Evolutionary conservation across 1,140 invertebrate genomes (phyloP).

Genomic region (Zophobas morio): DNA sequence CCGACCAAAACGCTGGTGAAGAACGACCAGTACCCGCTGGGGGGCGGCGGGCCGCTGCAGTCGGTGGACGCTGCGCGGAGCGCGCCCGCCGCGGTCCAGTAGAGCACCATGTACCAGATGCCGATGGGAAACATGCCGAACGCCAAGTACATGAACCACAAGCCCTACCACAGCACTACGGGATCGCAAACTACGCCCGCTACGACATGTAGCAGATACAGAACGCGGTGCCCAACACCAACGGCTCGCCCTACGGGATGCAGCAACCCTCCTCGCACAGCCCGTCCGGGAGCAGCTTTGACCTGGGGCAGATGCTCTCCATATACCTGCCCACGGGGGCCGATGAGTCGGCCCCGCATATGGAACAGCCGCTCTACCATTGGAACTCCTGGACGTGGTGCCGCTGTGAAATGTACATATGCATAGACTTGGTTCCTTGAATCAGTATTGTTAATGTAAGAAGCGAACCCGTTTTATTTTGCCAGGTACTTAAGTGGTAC

Average conservation of each 20-base stretch:
- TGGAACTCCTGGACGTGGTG: slow-evolving; percentile 64
- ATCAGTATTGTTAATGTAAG: slow-evolving; percentile 55
- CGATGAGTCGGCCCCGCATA: slow-evolving; percentile 71
- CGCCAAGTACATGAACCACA: slow-evolving; percentile 86
- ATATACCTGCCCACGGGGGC: slow-evolving; percentile 58
- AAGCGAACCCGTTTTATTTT: slow-evolving; percentile 42
- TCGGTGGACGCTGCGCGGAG: slow-evolving; percentile 67
- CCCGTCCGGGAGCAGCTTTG: slow-evolving; percentile 85
- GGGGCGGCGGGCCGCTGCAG: slow-evolving; percentile 61
- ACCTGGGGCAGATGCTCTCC: slow-evolving; percentile 86
- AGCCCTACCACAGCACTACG: slow-evolving; percentile 81
- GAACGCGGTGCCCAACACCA: slow-evolving; percentile 79
- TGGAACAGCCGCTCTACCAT: slow-evolving; percentile 69
- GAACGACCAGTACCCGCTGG: slow-evolving; percentile 95
- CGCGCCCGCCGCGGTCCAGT: slow-evolving; percentile 71
- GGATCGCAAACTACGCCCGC: slow-evolving; percentile 69
- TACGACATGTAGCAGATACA: slow-evolving; percentile 90
- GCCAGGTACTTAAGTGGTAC: slow-evolving; percentile 15
- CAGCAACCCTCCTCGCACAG: slow-evolving; percentile 79
- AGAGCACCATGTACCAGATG: slow-evolving; percentile 85
- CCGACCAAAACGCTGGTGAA: slow-evolving; percentile 94
- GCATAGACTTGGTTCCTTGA: slow-evolving; percentile 53
- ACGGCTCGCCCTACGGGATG: slow-evolving; percentile 77
- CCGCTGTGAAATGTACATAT: slow-evolving; percentile 63
- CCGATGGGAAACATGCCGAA: slow-evolving; percentile 97